These are phyloP conservation scores for Zaprionus ornatus DNA, from an alignment of 1,140 invertebrate species.

Conservation along the genomic window DNA sequence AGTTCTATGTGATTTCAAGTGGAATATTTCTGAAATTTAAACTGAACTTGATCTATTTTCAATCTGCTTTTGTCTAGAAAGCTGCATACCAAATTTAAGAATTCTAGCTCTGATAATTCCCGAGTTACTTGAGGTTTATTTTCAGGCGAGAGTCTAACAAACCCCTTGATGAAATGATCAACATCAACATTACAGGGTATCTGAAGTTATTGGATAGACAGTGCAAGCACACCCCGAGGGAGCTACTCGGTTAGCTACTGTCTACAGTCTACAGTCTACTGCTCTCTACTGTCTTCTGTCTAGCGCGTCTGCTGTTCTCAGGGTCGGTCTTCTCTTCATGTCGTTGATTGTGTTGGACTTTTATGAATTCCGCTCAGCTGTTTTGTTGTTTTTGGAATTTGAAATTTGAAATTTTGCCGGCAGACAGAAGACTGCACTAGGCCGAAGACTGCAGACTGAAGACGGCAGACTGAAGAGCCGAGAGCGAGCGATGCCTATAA, in stretches of 20 bases:
- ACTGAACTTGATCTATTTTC: neutral
- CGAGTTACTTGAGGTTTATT: neutral
- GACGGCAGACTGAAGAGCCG: constrained; percentile 10
- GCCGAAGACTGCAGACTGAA: constrained; percentile 5
- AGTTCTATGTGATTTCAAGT: neutral
- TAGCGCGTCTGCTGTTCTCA: constrained; percentile 27
- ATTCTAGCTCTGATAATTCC: neutral
- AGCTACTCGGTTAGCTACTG: constrained; percentile 16
- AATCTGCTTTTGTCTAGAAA: no score
- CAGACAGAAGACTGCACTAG: constrained; percentile 5
- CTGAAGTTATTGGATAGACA: neutral
- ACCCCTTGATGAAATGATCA: neutral
- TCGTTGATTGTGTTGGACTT: constrained; percentile 41
- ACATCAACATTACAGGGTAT: constrained; percentile 29
- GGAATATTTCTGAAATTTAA: neutral
- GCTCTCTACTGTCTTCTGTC: neutral
- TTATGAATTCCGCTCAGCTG: constrained; percentile 75
- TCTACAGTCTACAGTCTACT: neutral
- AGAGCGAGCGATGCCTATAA: constrained; percentile 43
- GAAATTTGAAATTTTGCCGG: constrained; percentile 39
- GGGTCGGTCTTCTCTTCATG: neutral
- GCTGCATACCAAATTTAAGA: neutral
- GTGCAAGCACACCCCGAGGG: neutral
- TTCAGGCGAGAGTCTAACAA: no score
- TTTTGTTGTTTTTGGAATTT: constrained; percentile 48